A percentile compares a stretch with the other conserved stretches of the same genome.
Evolutionary conservation across 1,140 invertebrate genomes (phyloP).

Genomic region (Dryas iulia): DNA sequence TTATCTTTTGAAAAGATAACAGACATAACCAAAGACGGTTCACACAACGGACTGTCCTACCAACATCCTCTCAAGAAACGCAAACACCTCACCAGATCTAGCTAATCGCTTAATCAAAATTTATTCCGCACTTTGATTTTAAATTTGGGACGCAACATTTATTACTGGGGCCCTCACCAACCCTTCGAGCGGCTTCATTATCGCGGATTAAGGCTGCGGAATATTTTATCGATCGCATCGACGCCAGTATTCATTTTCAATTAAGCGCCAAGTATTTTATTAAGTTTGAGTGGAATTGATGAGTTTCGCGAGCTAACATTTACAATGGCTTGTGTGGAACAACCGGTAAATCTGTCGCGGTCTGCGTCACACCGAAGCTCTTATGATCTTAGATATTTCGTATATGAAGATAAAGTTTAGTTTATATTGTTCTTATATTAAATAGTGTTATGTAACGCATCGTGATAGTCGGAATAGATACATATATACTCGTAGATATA

Average conservation of each 20-base stretch:
- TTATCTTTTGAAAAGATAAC: no score
- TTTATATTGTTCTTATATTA: not conserved
- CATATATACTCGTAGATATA: no score
- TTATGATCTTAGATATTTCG: not conserved
- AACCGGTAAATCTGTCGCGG: slow-evolving; percentile 38
- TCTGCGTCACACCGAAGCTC: slow-evolving; percentile 21
- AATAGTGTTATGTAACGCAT: not conserved
- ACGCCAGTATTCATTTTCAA: slow-evolving; percentile 79
- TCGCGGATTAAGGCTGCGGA: slow-evolving; percentile 78
- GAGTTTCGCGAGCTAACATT: slow-evolving; percentile 80
- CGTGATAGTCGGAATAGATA: no score
- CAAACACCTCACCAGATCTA: slow-evolving; percentile 61
- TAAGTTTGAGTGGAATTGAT: slow-evolving; percentile 79
- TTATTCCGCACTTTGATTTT: slow-evolving; percentile 80
- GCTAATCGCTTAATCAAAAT: slow-evolving; percentile 80
- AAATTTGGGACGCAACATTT: slow-evolving; percentile 79
- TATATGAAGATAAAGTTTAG: not conserved
- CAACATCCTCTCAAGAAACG: slow-evolving; percentile 53
- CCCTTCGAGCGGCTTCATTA: slow-evolving; percentile 76
- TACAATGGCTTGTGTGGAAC: slow-evolving; percentile 67
- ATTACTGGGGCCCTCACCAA: slow-evolving; percentile 71
- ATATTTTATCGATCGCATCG: slow-evolving; percentile 77
- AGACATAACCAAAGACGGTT: not conserved
- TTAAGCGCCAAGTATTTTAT: slow-evolving; percentile 80
- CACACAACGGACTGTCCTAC: slow-evolving; percentile 4